Percentiles rank a stretch among this genome's conserved stretches.
Conservation (phyloP, 2,797 vertebrate genomes). For the Dermochelys coriacea region DNA sequence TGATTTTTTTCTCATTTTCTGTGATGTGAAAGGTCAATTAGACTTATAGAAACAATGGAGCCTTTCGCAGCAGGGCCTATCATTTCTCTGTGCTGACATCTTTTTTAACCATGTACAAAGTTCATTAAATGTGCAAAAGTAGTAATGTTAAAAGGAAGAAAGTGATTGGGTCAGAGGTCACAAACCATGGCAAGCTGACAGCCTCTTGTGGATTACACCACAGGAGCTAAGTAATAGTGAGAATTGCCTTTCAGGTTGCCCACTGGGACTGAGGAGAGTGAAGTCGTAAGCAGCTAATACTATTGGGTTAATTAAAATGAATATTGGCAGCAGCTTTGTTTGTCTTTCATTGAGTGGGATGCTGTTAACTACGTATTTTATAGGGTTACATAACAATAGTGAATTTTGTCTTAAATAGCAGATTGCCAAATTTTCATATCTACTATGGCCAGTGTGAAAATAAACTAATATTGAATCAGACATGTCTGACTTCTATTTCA, state of each 20-base stretch:
- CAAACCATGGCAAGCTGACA: slow-evolving; percentile 74
- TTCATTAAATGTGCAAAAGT: slow-evolving; percentile 83
- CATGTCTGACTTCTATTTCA: slow-evolving; percentile 8
- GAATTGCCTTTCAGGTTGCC: slow-evolving; percentile 79
- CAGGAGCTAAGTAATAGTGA: slow-evolving; percentile 76
- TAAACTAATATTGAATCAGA: slow-evolving; percentile 49
- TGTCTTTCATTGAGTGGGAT: slow-evolving; percentile 65
- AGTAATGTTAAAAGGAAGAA: slow-evolving; percentile 75
- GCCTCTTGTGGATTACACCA: slow-evolving; percentile 66
- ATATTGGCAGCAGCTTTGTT: slow-evolving; percentile 79
- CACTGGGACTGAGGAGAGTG: slow-evolving; percentile 68
- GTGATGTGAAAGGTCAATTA: slow-evolving; percentile 88
- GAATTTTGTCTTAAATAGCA: slow-evolving; percentile 67
- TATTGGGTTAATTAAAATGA: slow-evolving; percentile 82
- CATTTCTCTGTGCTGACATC: slow-evolving; percentile 78
- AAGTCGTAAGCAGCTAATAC: slow-evolving; percentile 78
- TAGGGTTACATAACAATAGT: slow-evolving; percentile 63
- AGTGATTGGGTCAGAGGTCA: slow-evolving; percentile 80
- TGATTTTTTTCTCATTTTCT: slow-evolving; percentile 82
- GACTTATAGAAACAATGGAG: slow-evolving; percentile 82
- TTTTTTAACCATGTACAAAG: slow-evolving; percentile 81
- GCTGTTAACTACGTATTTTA: slow-evolving; percentile 66
- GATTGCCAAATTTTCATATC: slow-evolving; percentile 58
- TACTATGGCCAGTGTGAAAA: background rate
- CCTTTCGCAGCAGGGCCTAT: slow-evolving; percentile 78